Conservation (phyloP, 1,140 invertebrate species). For the Bombus ignitus region DNA sequence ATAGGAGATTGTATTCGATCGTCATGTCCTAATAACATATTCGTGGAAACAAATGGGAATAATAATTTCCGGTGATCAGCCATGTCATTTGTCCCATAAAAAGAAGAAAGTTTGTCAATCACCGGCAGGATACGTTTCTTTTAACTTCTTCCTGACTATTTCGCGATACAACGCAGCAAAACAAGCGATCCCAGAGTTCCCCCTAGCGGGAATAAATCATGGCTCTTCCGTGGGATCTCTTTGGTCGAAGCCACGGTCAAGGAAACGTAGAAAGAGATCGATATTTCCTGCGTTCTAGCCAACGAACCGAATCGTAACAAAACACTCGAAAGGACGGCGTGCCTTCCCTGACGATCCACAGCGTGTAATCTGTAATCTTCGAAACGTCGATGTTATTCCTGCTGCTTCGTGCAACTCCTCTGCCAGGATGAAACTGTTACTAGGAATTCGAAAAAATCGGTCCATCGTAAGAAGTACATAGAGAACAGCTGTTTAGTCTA, state of each 20-base stretch:
- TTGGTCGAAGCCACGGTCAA: background rate
- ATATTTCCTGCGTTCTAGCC: slow-evolving; percentile 8
- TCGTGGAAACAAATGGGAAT: background rate
- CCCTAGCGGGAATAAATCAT: background rate
- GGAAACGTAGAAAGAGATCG: slow-evolving; percentile 10
- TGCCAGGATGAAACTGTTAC: background rate
- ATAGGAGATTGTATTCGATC: too few relatives aligned
- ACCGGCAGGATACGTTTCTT: slow-evolving; percentile 12
- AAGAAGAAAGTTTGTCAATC: slow-evolving; percentile 7
- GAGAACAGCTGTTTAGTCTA: too few relatives aligned
- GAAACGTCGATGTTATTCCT: background rate
- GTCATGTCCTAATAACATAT: background rate
- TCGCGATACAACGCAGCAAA: background rate
- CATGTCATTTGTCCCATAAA: background rate
- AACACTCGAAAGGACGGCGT: background rate
- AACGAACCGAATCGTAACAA: slow-evolving; percentile 2
- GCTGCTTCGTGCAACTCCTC: background rate
- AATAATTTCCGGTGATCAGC: background rate
- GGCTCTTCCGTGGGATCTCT: slow-evolving; percentile 1
- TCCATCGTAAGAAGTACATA: background rate
- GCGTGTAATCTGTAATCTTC: background rate
- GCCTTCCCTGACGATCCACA: background rate
- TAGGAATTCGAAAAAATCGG: background rate
- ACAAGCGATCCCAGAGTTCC: background rate
- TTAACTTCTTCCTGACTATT: background rate